Evolutionary conservation across 2,113 vertebrate genomes (phyloP).

Genomic region (Barnardius zonarius): DNA sequence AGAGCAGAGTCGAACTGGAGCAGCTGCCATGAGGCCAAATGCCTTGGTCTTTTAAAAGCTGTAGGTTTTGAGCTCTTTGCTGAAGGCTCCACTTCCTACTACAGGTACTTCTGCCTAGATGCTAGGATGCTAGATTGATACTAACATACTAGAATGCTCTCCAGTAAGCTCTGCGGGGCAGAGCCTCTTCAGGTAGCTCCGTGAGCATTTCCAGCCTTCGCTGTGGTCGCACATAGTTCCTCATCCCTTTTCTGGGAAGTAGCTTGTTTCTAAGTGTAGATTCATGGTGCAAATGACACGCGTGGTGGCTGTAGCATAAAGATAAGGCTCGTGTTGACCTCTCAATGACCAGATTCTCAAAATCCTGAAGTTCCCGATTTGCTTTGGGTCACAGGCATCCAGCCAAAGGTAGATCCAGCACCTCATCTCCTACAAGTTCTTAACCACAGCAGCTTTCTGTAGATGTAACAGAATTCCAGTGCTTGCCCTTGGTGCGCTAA

Average conservation of each 20-base stretch:
- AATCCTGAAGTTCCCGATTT: background rate
- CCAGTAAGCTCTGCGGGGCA: background rate
- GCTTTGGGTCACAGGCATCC: background rate
- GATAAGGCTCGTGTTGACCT: background rate
- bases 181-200: background rate
- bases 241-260: background rate
- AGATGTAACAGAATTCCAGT: background rate
- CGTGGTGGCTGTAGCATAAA: background rate
- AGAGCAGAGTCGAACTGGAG: background rate
- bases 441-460: background rate
- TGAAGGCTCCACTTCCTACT: background rate
- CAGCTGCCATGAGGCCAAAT: background rate
- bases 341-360: background rate
- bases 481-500: fast-evolving
- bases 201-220: fast-evolving
- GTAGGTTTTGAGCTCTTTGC: background rate
- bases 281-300: background rate
- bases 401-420: background rate
- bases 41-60: background rate
- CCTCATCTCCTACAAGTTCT: fast-evolving
- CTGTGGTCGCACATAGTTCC: background rate
- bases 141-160: background rate
- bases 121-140: background rate
- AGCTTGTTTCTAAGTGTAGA: background rate
- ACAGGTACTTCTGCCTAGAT: background rate